Conservation (phyloP, 2,888 invertebrate genomes). For the Aleiodes leptofemur region DNA sequence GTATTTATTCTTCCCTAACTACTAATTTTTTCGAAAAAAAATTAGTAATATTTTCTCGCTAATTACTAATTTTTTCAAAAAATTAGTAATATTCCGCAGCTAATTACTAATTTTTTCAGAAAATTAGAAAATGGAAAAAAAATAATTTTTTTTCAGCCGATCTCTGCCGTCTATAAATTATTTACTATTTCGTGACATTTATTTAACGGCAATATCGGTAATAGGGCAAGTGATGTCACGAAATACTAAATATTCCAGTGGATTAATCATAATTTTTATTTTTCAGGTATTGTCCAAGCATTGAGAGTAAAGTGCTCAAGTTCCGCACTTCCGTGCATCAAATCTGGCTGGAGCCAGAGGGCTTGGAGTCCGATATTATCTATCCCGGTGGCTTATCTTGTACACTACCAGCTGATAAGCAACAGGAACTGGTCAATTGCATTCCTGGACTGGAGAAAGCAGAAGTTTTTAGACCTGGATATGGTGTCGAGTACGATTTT, state of each 20-base stretch:
- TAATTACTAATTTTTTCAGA: too few species aligned
- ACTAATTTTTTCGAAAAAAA: too few species aligned
- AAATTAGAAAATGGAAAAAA: too few species aligned
- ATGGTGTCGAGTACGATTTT: conserved; percentile 93
- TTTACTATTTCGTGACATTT: too few species aligned
- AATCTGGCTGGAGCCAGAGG: conserved; percentile 93
- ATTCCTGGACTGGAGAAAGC: conserved; percentile 87
- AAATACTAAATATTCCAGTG: neutral
- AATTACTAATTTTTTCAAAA: too few species aligned
- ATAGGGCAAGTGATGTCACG: too few species aligned
- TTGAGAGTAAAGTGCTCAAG: conserved; percentile 89
- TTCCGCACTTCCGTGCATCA: conserved; percentile 83
- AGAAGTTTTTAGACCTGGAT: conserved; percentile 76
- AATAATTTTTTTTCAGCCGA: too few species aligned
- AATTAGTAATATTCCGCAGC: too few species aligned
- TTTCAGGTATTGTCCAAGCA: conserved; percentile 88
- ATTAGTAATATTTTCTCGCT: too few species aligned
- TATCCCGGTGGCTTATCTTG: conserved; percentile 93
- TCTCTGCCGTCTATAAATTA: too few species aligned
- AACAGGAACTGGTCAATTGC: conserved; percentile 81
- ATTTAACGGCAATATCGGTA: too few species aligned
- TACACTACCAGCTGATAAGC: conserved; percentile 87
- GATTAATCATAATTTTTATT: neutral
- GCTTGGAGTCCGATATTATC: conserved; percentile 83
- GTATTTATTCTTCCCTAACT: too few species aligned